Evolutionary conservation across 2,113 vertebrate genomes (phyloP), one percentile per base, ranked within the genome.

Genomic region (Phrynosoma platyrhinos): DNA sequence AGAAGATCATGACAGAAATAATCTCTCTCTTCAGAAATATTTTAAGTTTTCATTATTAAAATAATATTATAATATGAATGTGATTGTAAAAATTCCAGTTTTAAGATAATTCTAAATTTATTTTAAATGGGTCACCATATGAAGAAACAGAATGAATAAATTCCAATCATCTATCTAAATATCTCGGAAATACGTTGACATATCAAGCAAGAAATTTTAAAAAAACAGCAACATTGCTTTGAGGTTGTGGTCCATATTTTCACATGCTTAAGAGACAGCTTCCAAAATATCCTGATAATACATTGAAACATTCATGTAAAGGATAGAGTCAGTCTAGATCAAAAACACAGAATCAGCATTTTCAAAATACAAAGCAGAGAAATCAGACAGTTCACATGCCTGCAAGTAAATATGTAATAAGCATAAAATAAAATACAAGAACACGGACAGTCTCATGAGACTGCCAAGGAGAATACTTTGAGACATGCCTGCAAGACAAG

Each of bases 261-360:
- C 64, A 68, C 40, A 42, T 53, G 55, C 20, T 25, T 25, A 23
- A 74, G 20, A 86, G 55, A 91, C 25, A 88, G 71, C 14, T 87
- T 62, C 10, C 2, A 32, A 47, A 75, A 2, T 90, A 87, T 69
- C 2, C 1, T 1, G 1, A 88, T 79, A 90, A 86, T 68, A 71
- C 32, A 90, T 30, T 0, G 0, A n/a, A 89, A 71, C 64, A 87
- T 62, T 91, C 85, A 92, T 91, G 91, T 90, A 89, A 91, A 93
- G 82, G 94, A 94, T 90, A 90, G 81, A 90, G 90, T 86, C 91
- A 90, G 90, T 87, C 91, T 91, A 92, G 84, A 89, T 87, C 7
- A 0, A 90, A 92, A 85, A 89, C 89, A 91, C 85, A 84, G 81
- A 91, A 91, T 92, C 88, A 92, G 91, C 93, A 94, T 90, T 84